Percentiles rank a stretch among this genome's conserved stretches.
These are phyloP conservation scores for Tapirus terrestris DNA, from an alignment of 2,113 vertebrate genomes.

Conservation along the genomic window DNA sequence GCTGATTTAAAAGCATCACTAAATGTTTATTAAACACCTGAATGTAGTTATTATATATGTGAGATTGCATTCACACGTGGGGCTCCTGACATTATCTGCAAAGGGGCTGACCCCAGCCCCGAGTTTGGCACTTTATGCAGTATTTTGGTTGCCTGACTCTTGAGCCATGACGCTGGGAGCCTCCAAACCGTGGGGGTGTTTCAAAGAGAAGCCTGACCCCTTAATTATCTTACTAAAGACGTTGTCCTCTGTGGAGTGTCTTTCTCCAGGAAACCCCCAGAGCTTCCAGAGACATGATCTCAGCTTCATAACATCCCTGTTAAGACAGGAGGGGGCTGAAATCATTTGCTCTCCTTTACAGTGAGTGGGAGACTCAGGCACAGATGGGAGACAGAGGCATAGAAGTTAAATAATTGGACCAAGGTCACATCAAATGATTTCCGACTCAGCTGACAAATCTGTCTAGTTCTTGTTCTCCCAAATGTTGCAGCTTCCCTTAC, in stretches of 20 bases:
- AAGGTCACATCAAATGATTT: constrained; percentile 62
- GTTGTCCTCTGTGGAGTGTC: not conserved
- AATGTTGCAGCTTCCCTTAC: constrained; percentile 34
- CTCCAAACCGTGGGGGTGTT: not conserved
- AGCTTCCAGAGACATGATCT: constrained; percentile 58
- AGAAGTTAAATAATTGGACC: constrained; percentile 50
- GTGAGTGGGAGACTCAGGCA: constrained; percentile 19
- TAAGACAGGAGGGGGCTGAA: constrained; percentile 29
- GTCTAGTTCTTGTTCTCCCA: constrained; percentile 17
- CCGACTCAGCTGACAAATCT: constrained; percentile 23
- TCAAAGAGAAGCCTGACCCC: constrained; percentile 24
- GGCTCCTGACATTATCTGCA: constrained; percentile 14
- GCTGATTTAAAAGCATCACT: constrained; percentile 43
- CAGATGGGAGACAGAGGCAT: constrained; percentile 65
- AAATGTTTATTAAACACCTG: constrained; percentile 56
- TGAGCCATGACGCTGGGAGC: not conserved
- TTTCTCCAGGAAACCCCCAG: constrained; percentile 47
- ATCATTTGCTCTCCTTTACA: constrained; percentile 38
- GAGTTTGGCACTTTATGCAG: not conserved
- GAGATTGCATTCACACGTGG: not conserved
- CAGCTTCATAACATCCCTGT: constrained; percentile 41
- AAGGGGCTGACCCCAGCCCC: not conserved
- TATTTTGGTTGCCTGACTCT: constrained; percentile 22
- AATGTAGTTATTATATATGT: constrained; percentile 34
- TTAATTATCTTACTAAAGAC: constrained; percentile 52